Conservation (phyloP, 2,888 invertebrate species). For the Siphlonurus alternatus region DNA sequence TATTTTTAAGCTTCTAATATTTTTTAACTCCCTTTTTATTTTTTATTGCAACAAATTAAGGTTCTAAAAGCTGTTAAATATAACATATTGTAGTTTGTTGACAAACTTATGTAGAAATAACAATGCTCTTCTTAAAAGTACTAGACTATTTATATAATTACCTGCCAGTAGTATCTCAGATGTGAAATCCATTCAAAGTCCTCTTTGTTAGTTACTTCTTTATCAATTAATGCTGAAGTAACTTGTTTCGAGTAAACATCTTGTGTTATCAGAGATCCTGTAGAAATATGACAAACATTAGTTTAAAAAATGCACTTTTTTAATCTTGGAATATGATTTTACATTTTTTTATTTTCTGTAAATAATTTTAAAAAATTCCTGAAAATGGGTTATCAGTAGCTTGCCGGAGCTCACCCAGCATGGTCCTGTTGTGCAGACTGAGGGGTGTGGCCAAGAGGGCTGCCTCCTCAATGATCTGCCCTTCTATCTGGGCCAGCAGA, state of each 20-base stretch:
- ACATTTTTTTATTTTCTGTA: conserved; percentile 24
- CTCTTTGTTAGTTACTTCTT: conserved; percentile 45
- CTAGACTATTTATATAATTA: too few relatives aligned
- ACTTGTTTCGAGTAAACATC: not conserved
- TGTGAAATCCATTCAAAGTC: conserved; percentile 88
- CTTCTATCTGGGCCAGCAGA: conserved; percentile 8
- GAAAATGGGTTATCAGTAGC: conserved; percentile 28
- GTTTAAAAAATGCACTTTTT: too few relatives aligned
- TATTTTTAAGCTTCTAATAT: not conserved
- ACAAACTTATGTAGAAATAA: too few relatives aligned
- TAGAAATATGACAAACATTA: too few relatives aligned
- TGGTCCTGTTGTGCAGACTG: conserved; percentile 71
- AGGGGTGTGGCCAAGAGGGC: conserved; percentile 51
- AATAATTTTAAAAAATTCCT: conserved; percentile 66
- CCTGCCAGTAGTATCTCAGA: conserved; percentile 74
- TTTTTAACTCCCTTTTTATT: not conserved
- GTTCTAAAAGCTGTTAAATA: too few relatives aligned
- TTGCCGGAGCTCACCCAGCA: conserved; percentile 41
- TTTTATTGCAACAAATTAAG: not conserved
- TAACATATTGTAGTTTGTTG: too few relatives aligned
- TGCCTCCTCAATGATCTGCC: conserved; percentile 21
- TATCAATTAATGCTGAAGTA: conserved; percentile 13
- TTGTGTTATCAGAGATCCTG: not conserved
- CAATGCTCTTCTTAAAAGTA: too few relatives aligned
- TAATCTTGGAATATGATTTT: not conserved